Percentiles rank a stretch among this genome's conserved stretches.
These are phyloP conservation scores for Notospermus geniculatus DNA, from an alignment of 1,140 invertebrate species.

Conservation along the genomic window DNA sequence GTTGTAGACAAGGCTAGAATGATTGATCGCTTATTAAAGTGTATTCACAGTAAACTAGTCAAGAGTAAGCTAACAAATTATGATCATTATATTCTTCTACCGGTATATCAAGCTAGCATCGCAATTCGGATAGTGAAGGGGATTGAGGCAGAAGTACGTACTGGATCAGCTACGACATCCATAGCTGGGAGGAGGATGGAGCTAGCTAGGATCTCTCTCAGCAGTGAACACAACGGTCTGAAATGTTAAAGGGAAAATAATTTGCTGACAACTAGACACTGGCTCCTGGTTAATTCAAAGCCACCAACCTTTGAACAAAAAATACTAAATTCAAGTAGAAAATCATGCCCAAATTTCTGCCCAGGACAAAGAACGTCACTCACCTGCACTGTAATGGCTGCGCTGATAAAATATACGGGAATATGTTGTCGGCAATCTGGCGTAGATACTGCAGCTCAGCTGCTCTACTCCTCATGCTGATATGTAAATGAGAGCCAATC, in stretches of 20 bases:
- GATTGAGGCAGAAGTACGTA: too few species aligned
- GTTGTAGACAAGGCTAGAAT: too few species aligned
- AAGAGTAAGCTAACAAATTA: too few species aligned
- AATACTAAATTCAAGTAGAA: too few species aligned
- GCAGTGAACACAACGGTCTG: constrained; percentile 59
- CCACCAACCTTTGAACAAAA: too few species aligned
- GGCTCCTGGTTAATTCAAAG: too few species aligned
- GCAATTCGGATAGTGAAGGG: too few species aligned
- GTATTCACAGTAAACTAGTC: too few species aligned
- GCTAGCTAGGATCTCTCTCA: constrained; percentile 73
- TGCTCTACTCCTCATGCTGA: constrained; percentile 67
- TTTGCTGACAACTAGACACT: too few species aligned
- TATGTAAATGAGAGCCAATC: constrained; percentile 66
- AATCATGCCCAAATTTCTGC: not conserved
- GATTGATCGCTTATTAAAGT: too few species aligned
- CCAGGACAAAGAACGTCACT: constrained; percentile 13
- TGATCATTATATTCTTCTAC: too few species aligned
- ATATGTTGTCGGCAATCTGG: constrained; percentile 63
- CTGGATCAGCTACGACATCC: constrained; percentile 76
- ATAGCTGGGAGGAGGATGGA: constrained; percentile 76
- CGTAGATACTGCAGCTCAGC: constrained; percentile 72
- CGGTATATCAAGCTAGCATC: too few species aligned
- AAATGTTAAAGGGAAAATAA: constrained; percentile 19
- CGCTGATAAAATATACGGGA: constrained; percentile 63
- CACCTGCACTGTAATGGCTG: constrained; percentile 53